Conservation (phyloP, 1,140 invertebrate genomes). For the Caerostris darwini region DNA sequence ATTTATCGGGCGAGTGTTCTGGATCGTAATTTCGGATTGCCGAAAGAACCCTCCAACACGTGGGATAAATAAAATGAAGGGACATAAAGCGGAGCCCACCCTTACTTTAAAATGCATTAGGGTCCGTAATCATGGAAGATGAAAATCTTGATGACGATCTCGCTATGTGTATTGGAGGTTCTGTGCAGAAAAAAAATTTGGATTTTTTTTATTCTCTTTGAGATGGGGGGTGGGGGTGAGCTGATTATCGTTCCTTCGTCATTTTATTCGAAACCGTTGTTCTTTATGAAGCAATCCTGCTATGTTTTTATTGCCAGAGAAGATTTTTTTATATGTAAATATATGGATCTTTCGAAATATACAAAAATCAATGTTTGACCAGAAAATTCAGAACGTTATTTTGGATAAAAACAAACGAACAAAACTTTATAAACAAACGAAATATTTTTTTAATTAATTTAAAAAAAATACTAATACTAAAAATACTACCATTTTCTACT, state of each 20-base stretch:
- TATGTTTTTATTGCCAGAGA: too few species aligned
- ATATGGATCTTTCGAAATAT: too few species aligned
- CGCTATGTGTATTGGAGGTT: neutral
- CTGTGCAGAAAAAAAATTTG: neutral
- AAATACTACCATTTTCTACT: too few species aligned
- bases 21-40: neutral
- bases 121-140: slow-evolving; percentile 17
- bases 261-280: neutral
- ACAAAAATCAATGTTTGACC: too few species aligned
- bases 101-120: neutral
- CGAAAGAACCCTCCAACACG: neutral
- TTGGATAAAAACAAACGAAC: too few species aligned
- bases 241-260: neutral
- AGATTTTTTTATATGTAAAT: too few species aligned
- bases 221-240: neutral
- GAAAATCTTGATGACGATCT: slow-evolving; percentile 21
- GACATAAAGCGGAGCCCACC: slow-evolving; percentile 15
- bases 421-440: too few species aligned
- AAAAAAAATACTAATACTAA: too few species aligned
- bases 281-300: neutral
- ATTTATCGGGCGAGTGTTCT: neutral
- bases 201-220: neutral
- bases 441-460: too few species aligned
- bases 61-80: neutral
- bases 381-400: too few species aligned